A percentile compares a stretch with the other conserved stretches of the same genome.
Evolutionary conservation across 1,140 invertebrate genomes (phyloP).

Genomic region (Microplitis demolitor): DNA sequence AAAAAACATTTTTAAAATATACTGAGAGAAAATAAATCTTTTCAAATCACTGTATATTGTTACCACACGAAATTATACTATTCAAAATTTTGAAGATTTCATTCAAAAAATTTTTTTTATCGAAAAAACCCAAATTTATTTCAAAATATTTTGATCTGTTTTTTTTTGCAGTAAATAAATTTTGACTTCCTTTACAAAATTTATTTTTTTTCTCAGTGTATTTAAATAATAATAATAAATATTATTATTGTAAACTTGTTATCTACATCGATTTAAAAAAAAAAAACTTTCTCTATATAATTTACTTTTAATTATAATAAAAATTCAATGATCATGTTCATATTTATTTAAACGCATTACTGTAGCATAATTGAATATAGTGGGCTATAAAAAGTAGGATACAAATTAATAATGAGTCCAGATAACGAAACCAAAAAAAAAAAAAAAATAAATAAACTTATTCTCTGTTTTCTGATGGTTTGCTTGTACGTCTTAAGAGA

Average conservation of each 20-base stretch:
- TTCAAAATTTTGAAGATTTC: too few relatives aligned
- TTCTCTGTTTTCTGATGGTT: too few relatives aligned
- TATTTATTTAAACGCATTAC: not conserved
- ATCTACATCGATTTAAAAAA: not conserved
- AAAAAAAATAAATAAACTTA: too few relatives aligned
- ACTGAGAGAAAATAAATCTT: too few relatives aligned
- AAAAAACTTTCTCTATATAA: not conserved
- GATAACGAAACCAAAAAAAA: not conserved
- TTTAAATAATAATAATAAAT: not conserved
- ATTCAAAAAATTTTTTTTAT: too few relatives aligned
- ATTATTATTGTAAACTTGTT: not conserved
- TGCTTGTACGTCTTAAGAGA: conserved; percentile 4
- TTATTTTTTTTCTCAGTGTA: too few relatives aligned
- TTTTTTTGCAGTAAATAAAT: too few relatives aligned
- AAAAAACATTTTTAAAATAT: not conserved
- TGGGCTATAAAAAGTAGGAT: conserved; percentile 1
- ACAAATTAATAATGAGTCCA: conserved; percentile 4
- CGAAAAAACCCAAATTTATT: too few relatives aligned
- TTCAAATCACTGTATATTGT: too few relatives aligned
- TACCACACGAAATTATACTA: too few relatives aligned
- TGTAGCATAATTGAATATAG: not conserved
- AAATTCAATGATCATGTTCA: not conserved
- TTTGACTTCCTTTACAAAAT: too few relatives aligned
- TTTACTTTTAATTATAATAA: not conserved
- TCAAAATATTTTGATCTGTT: too few relatives aligned